Base-by-base conservation (phyloP, 1,140 invertebrate genomes). In the Leptonema lineaticorne region DNA sequence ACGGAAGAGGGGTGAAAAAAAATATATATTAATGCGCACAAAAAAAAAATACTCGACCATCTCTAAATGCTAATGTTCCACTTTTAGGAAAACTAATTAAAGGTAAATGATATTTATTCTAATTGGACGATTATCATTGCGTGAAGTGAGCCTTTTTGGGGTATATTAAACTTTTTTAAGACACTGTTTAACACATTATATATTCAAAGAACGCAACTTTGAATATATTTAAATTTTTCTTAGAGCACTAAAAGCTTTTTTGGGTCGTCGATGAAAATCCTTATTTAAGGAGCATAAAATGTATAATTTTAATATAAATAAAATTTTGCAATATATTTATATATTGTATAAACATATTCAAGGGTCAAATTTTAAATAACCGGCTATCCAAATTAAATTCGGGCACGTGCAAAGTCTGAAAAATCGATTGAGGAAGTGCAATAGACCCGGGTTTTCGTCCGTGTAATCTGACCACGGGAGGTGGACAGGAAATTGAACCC, bases 101-200 rank as follows among this genome's bases (percentile, higher is more conserved):
- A 64, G 45, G 62, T 64, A 64, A 64, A 64, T 64, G 62, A 64
- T 64, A 64, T 64, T 64, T 64, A 64, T 64, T 64, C 62, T 64
- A 64, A 64, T 64, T 64, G 45, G 62, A 26, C 62, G 14, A 50
- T 64, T 64, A 53, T 45, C 45, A 30, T 62, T 62, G 59, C 59
- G 59, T 62, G 59, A 62, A 62, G 59, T 33, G 59, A n/a, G 59
- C 59, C 16, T 37, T 62, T 45, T 41, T n/a, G n/a, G 50, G 50
- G 50, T 24, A 53, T 53, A 53, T 53, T 53, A 22, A 45, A 63
- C 24, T 45, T 63, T 22, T 46, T 45, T 27, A 16, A 46, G 59
- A 24, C 29, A 29, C 16, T 24, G 22, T 22, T 57, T 16, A 58
- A 29, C n/a, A n/a, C n/a, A n/a, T n/a, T n/a, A n/a, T 26, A 8